Conservation (phyloP, 2,888 invertebrate genomes). For the Aphodius sticticus region DNA sequence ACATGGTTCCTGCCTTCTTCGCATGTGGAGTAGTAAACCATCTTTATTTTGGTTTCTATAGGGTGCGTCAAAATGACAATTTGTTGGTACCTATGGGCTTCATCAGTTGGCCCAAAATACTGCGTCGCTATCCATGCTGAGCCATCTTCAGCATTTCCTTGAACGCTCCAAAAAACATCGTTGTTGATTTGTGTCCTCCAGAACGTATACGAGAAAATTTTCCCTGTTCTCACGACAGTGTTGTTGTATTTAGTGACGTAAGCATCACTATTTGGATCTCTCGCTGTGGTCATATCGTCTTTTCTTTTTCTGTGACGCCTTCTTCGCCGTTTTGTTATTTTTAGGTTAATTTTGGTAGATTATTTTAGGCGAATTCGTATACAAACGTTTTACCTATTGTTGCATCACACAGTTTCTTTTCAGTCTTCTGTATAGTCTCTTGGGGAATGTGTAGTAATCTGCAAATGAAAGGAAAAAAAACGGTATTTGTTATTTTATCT, state of each 20-base stretch:
- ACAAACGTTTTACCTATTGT: conserved; percentile 16
- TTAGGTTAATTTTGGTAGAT: conserved; percentile 21
- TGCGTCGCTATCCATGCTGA: conserved; percentile 54
- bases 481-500: conserved; percentile 6
- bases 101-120: conserved; percentile 53
- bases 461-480: not conserved
- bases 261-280: conserved; percentile 43
- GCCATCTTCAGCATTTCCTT: conserved; percentile 53
- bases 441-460: not conserved
- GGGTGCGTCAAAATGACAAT: conserved; percentile 55
- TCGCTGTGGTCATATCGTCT: conserved; percentile 22
- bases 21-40: conserved; percentile 53
- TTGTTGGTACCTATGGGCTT: conserved; percentile 53
- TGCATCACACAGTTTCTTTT: not conserved
- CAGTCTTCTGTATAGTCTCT: not conserved
- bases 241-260: conserved; percentile 53
- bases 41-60: conserved; percentile 54
- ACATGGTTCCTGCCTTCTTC: conserved; percentile 53
- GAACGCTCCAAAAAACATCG: conserved; percentile 58
- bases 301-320: conserved; percentile 27
- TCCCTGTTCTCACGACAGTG: conserved; percentile 52
- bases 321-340: conserved; percentile 21
- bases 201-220: conserved; percentile 57
- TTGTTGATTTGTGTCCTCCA: conserved; percentile 56
- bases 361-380: not conserved